phyloP scores from a whole-genome alignment of 2,113 vertebrate genomes.

The Fukomys damarensis region DNA sequence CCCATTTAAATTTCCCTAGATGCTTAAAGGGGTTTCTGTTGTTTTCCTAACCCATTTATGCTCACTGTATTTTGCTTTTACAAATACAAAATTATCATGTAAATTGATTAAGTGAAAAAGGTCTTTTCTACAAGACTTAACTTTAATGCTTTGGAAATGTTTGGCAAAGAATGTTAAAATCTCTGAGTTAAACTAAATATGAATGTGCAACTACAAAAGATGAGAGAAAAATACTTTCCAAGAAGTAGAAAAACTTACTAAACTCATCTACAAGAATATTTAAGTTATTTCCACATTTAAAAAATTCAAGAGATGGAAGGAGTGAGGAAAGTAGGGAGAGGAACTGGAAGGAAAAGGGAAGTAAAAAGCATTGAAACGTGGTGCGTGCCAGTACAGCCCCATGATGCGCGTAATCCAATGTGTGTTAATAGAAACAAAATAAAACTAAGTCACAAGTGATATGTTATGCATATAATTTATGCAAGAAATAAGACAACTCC shows the following conservation, averaged over 20 bases:
- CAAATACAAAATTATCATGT: constrained; percentile 27
- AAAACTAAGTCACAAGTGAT: not conserved
- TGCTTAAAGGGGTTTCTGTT: constrained; percentile 13
- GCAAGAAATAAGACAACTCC: not conserved
- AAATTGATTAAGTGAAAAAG: constrained; percentile 11
- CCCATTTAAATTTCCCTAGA: not conserved
- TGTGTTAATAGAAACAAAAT: not conserved
- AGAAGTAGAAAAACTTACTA: not conserved
- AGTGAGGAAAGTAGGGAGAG: not conserved
- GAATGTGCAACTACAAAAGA: not conserved
- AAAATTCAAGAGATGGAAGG: not conserved
- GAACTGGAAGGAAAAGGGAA: not conserved
- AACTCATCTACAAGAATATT: not conserved
- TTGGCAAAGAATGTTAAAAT: constrained; percentile 36
- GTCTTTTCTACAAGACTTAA: not conserved
- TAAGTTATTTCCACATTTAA: not conserved
- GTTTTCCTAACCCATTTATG: not conserved
- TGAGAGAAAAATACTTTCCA: not conserved
- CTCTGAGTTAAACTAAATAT: not conserved
- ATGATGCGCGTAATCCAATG: not conserved
- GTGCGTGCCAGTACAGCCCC: not conserved
- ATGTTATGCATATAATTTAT: not conserved
- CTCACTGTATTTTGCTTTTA: not conserved
- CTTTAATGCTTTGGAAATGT: not conserved
- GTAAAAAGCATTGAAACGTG: not conserved